Percentiles rank a stretch among this genome's conserved stretches.
Evolutionary conservation across 2,113 vertebrate genomes (phyloP).

Genomic region (Colaptes auratus): DNA sequence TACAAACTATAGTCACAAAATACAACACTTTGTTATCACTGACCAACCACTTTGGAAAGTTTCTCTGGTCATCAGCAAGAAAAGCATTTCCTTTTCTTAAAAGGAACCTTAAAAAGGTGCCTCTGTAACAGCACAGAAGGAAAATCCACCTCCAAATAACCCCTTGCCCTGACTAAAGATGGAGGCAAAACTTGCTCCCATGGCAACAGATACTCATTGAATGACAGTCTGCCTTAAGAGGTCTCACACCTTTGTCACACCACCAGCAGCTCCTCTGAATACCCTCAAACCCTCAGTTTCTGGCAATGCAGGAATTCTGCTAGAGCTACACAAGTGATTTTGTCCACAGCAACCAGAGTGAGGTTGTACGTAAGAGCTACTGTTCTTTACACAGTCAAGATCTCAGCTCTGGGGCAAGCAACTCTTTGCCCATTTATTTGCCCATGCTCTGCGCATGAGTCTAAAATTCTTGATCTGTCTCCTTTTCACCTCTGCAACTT

Average conservation of each 20-base stretch:
- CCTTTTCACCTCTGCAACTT: not conserved
- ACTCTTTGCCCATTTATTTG: not conserved
- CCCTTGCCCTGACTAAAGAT: not conserved
- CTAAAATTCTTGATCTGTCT: not conserved
- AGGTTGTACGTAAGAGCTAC: rapidly evolving
- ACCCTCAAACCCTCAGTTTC: not conserved
- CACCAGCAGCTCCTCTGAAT: not conserved
- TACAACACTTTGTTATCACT: not conserved
- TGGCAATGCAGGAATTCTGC: not conserved
- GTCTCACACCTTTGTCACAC: not conserved
- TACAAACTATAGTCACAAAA: rapidly evolving
- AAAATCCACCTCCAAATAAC: not conserved
- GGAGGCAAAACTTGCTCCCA: not conserved
- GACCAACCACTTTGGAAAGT: not conserved
- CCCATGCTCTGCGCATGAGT: not conserved
- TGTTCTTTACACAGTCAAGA: not conserved
- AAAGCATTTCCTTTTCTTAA: not conserved
- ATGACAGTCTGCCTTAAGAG: not conserved
- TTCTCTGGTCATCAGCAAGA: not conserved
- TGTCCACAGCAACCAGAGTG: not conserved
- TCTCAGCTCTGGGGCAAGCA: not conserved
- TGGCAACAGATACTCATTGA: not conserved
- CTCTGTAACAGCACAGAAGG: not conserved
- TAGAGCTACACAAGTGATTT: not conserved
- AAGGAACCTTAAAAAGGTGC: not conserved